Evolutionary conservation across 1,140 invertebrate genomes (phyloP), one percentile per base, ranked within the genome.

Genomic region (Anastatus disparis): DNA sequence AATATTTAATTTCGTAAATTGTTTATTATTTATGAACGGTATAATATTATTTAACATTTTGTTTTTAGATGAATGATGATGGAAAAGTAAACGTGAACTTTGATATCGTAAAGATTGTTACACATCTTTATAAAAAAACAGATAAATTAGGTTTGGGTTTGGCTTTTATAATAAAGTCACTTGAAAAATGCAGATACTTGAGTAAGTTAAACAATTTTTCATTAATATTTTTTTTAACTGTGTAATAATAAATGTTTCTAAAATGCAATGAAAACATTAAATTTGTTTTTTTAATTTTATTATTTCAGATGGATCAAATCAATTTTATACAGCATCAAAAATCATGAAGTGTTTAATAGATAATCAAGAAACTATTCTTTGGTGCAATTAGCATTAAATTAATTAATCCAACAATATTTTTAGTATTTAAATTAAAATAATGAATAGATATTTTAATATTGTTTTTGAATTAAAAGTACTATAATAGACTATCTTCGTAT

Each of bases 331-430:
- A 17, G 65, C 66, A n/a, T n/a, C 46, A 3, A 69, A 52, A 52
- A 52, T 69, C 2, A 52, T 69, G 44, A 69, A 69, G n/a, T 69
- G 66, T n/a, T n/a, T 69, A 29, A 4, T 69, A 15, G 58, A 69
- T 4, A 69, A 62, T 61, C 56, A 69, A 53, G 46, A 26, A 35
- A 40, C 35, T n/a, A 38, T 61, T 2, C 8, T 69, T 38, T 52
- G 29, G 15, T 69, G 66, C 24, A 42, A 48, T 10, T 10, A 31
- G 13, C 22, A 26, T 9, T 61, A 61, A 40, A 61, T n/a, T n/a
- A n/a, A n/a, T n/a, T n/a, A n/a, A n/a, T n/a, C n/a, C n/a, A n/a
- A n/a, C n/a, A n/a, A n/a, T n/a, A n/a, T n/a, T n/a, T n/a, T n/a
- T n/a, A n/a, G n/a, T n/a, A n/a, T n/a, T n/a, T n/a, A n/a, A n/a